These are phyloP conservation scores for Pteromalus puparum DNA, from an alignment of 1,140 invertebrate species.

Conservation along the genomic window DNA sequence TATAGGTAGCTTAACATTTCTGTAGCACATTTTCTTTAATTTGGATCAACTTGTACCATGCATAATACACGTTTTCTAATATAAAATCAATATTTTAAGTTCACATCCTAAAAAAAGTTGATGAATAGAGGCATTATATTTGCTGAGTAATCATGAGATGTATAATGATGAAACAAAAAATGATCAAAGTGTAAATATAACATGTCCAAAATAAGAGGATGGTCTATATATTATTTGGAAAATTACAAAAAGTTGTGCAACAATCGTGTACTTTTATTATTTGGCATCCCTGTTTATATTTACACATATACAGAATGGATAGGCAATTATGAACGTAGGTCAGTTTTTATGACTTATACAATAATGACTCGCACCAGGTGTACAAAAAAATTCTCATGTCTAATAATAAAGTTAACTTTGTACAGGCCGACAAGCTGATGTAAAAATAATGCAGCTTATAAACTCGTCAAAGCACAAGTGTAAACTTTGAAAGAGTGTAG, in stretches of 20 bases:
- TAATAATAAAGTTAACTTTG: not conserved
- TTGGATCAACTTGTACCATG: no score
- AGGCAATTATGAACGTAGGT: not conserved
- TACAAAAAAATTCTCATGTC: not conserved
- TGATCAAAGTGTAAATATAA: not conserved
- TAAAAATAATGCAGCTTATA: no score
- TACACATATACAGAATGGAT: not conserved
- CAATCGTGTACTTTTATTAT: not conserved
- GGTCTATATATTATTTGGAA: no score
- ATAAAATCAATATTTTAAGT: no score
- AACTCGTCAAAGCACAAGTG: not conserved
- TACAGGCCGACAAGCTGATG: not conserved
- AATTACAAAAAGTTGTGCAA: not conserved
- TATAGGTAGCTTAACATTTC: no score
- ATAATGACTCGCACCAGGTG: not conserved
- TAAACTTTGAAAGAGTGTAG: constrained; percentile 1
- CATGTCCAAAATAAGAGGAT: not conserved
- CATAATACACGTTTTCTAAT: no score
- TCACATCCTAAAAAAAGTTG: no score
- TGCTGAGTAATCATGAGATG: no score
- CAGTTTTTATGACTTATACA: not conserved
- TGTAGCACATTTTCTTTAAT: no score
- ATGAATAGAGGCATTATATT: no score
- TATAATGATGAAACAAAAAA: not conserved
- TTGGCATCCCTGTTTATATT: not conserved